Percentiles rank a stretch among this genome's conserved stretches.
These are phyloP conservation scores for Laterallus jamaicensis DNA, from an alignment of 2,113 vertebrate genomes.

Conservation along the genomic window DNA sequence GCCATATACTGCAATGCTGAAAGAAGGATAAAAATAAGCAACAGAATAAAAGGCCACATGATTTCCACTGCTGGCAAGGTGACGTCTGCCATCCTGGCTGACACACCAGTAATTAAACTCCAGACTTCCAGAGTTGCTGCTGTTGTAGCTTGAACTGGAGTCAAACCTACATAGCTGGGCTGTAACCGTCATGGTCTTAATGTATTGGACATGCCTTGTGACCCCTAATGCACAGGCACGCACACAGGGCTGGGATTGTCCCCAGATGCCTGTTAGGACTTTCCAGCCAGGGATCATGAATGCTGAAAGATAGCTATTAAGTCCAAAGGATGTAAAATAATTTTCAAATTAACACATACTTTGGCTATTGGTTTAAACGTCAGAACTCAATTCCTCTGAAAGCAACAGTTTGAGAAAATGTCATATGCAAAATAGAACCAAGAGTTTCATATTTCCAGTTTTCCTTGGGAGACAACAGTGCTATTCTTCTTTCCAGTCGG, in stretches of 20 bases:
- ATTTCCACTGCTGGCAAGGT: constrained; percentile 56
- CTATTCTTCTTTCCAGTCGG: not conserved
- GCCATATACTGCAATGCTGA: constrained; percentile 30
- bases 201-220: constrained; percentile 58
- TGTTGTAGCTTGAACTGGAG: constrained; percentile 40
- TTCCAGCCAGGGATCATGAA: not conserved
- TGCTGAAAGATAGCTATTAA: constrained; percentile 40
- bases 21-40: constrained; percentile 42
- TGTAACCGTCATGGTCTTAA: constrained; percentile 55
- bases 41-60: constrained; percentile 51
- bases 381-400: not conserved
- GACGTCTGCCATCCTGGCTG: constrained; percentile 50
- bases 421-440: not conserved
- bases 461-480: not conserved
- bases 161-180: constrained; percentile 21
- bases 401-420: constrained; percentile 19
- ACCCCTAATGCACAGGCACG: constrained; percentile 21
- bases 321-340: constrained; percentile 31
- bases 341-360: constrained; percentile 29
- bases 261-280: constrained; percentile 47
- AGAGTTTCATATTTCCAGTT: not conserved
- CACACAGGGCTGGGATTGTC: constrained; percentile 31
- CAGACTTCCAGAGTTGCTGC: constrained; percentile 34
- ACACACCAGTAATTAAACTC: constrained; percentile 49
- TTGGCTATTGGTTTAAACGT: not conserved